Base-by-base conservation (phyloP, 2,797 vertebrate species). In the Graptemys geographica region DNA sequence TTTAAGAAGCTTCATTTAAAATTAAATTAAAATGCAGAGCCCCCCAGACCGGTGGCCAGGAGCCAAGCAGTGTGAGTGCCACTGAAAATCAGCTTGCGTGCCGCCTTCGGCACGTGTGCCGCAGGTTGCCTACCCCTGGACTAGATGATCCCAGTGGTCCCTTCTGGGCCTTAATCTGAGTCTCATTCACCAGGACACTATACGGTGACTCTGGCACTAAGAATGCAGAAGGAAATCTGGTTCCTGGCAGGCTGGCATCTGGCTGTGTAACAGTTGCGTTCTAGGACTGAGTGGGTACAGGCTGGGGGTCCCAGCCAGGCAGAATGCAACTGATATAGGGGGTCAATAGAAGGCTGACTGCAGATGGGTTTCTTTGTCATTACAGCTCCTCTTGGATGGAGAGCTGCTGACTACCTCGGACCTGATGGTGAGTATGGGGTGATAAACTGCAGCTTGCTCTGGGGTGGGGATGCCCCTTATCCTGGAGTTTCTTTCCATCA, bases 361-460 rank as follows among this genome's bases (percentile, higher is more conserved):
- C 86, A 84, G 57, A 91, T 96, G 94, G 49, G 65, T 96, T 93
- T 97, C 87, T 72, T 86, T 81, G 28, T 97, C 92, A 95, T 96
- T 95, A 87, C 98, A 99, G 99, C 98, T 99, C 88, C 98, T 98
- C 87, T 98, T 99, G 82, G 98, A 99, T 83, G 99, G 99, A 11
- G 89, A 96, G 62, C 89, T 88, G 8, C 97, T 99, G 86, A 98
- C 99, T 41, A 98, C 98, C 19, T 98, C 98, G 1, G 99, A 99
- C 96, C 92, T 99, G 79, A 98, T 98, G 93, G 99, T 99, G 94
- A 98, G 99, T 98, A 37, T 7, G 47, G 4, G 83, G 15, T n/a
- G 89, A 80, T 79, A 88, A 92, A 86, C 55, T 65, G 79, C 8
- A 57, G 88, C 62, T 92, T 8, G 69, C 93, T 93, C 88, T 56